These are phyloP conservation scores for Cyaniris semiargus DNA, from an alignment of 2,888 invertebrate species.

Conservation along the genomic window DNA sequence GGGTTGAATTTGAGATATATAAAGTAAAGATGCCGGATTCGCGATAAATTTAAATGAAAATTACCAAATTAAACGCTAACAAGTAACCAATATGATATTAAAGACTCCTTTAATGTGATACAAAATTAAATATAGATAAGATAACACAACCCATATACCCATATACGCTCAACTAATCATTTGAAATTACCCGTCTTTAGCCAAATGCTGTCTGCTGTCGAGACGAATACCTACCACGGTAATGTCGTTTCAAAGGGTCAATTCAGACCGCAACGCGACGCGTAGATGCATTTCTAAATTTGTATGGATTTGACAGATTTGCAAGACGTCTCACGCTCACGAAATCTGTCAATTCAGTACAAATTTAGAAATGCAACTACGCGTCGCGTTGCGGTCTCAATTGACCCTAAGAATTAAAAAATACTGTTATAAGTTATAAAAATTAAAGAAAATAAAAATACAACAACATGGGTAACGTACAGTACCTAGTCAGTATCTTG, in stretches of 20 bases:
- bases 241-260: neutral
- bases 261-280: too few relatives aligned
- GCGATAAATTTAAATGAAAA: conserved; percentile 24
- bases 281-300: too few relatives aligned
- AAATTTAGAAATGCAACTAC: too few relatives aligned
- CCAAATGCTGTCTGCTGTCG: neutral
- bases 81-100: conserved; percentile 13
- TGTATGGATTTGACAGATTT: too few relatives aligned
- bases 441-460: neutral
- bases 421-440: neutral
- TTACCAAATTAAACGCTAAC: conserved; percentile 8
- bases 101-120: conserved; percentile 15
- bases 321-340: too few relatives aligned
- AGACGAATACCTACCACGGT: neutral
- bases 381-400: too few relatives aligned
- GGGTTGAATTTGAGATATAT: conserved; percentile 5
- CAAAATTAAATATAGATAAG: conserved; percentile 21
- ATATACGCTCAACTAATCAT: neutral
- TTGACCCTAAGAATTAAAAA: neutral
- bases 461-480: too few relatives aligned
- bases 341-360: too few relatives aligned
- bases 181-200: neutral
- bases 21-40: conserved; percentile 15
- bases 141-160: conserved; percentile 12
- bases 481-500: too few relatives aligned